phyloP scores from a whole-genome alignment of 2,113 vertebrate genomes.

The Sceloporus undulatus region DNA sequence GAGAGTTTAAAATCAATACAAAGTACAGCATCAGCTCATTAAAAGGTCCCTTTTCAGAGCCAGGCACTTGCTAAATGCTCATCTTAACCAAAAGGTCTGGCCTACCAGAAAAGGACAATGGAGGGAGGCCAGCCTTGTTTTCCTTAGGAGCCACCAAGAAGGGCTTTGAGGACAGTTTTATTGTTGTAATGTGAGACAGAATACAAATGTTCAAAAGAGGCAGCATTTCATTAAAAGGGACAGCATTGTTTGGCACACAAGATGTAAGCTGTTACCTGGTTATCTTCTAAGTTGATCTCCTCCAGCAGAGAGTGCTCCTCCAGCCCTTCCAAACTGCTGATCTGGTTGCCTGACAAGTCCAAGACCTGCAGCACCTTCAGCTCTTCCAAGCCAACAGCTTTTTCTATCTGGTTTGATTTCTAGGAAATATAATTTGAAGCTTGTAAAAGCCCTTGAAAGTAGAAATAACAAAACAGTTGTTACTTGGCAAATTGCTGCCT shows the following conservation, averaged over 20 bases:
- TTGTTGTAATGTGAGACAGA: not conserved
- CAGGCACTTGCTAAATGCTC: too few species aligned
- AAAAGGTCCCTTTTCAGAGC: too few species aligned
- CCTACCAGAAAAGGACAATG: too few species aligned
- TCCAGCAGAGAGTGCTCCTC: constrained; percentile 82
- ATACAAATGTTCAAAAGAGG: not conserved
- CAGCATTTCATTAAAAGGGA: not conserved
- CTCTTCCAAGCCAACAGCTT: constrained; percentile 81
- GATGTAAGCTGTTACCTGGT: constrained; percentile 80
- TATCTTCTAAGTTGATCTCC: constrained; percentile 85
- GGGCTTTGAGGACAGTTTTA: accelerated
- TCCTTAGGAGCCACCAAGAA: too few species aligned
- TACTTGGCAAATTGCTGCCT: not conserved
- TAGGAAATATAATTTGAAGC: constrained; percentile 65
- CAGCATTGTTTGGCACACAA: not conserved
- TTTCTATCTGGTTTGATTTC: constrained; percentile 87
- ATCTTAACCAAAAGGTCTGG: too few species aligned
- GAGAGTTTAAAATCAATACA: too few species aligned
- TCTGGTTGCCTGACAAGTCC: constrained; percentile 88
- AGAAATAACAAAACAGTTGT: not conserved
- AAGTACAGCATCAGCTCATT: too few species aligned
- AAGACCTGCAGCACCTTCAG: constrained; percentile 81
- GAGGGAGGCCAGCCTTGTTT: too few species aligned
- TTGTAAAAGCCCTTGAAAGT: not conserved
- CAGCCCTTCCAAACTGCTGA: constrained; percentile 85